Evolutionary conservation across 2,888 invertebrate genomes (phyloP).

Genomic region (Amphipyra berbera): DNA sequence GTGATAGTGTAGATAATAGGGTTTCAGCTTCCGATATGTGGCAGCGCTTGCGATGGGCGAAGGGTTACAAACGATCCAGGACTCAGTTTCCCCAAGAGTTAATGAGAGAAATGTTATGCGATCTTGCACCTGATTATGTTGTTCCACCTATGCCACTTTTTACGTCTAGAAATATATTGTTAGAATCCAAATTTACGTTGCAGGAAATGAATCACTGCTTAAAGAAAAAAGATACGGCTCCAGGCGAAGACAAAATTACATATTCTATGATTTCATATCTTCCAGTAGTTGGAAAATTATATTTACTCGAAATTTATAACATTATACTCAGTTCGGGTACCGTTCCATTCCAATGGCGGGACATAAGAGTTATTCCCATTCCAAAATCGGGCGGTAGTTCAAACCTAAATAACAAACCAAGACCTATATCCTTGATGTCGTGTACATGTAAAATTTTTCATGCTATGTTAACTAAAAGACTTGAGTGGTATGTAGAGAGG

Average conservation of each 20-base stretch:
- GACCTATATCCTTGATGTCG: no score
- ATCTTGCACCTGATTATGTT: not conserved
- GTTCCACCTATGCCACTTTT: not conserved
- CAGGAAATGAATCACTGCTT: not conserved
- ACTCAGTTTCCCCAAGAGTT: not conserved
- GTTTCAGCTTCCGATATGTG: slow-evolving; percentile 4
- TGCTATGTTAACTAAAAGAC: no score
- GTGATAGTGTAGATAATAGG: slow-evolving; percentile 3
- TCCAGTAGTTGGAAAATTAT: not conserved
- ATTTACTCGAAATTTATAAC: slow-evolving; percentile 1
- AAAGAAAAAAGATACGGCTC: slow-evolving; percentile 8
- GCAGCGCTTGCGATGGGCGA: slow-evolving; percentile 3
- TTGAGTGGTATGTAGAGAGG: no score
- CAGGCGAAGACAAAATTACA: slow-evolving; percentile 2
- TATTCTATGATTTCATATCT: slow-evolving; percentile 9
- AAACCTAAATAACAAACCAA: no score
- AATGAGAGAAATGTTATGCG: not conserved
- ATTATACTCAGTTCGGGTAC: not conserved
- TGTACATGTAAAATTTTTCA: no score
- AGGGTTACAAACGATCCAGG: not conserved
- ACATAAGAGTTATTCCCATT: slow-evolving; percentile 2
- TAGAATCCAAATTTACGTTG: not conserved
- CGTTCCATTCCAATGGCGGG: not conserved
- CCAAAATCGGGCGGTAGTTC: not conserved
- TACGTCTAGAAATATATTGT: not conserved